Base-by-base conservation (phyloP, 2,888 invertebrate species). In the Diploptera punctata region DNA sequence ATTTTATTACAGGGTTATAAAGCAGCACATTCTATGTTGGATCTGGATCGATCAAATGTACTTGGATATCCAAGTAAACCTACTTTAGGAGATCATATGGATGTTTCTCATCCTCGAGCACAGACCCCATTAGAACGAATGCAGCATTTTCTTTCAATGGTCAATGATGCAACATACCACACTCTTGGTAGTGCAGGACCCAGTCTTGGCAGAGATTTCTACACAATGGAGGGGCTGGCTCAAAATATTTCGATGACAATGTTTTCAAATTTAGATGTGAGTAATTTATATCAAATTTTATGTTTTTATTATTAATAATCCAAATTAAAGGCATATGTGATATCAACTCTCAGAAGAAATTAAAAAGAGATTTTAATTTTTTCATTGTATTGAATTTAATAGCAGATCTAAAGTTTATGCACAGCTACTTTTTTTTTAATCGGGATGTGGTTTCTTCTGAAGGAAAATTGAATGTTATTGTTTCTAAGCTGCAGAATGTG, bases 161-260 rank as follows among this genome's bases (percentile, higher is more conserved):
- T 94, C 65, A 93, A 94, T 79, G 96, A 97, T 76, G 90, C 90
- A 77, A 93, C 94, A 79, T 93, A 91, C 79, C 92, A 93, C 79
- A 87, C 93, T 83, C 86, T 94, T 79, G 93, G 93, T 26, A 91
- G 92, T 43, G 89, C 93, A 54, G 93, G 93, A 0, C 87, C 88
- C 18, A 90, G 92, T 5, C 86, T 97, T n/a, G 94, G 95, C 0
- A 88, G 93, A 77, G 95, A 96, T 84, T 89, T 97, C 78, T 97
- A 94, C 84, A 89, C 89, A 75, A 86, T 92, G 75, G 88, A 92
- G 7, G 91, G 91, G 65, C 87, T 97, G 68, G 90, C 93, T 44
- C 87, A 88, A 75, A 92, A 91, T 68, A 85, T 97, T 67, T 85
- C 90, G 1, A 89, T 88, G 76, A 91, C 93, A 71, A 88, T 93